Evolutionary conservation across 2,797 vertebrate genomes (phyloP).

Genomic region (Heteromormyrus szaboi): DNA sequence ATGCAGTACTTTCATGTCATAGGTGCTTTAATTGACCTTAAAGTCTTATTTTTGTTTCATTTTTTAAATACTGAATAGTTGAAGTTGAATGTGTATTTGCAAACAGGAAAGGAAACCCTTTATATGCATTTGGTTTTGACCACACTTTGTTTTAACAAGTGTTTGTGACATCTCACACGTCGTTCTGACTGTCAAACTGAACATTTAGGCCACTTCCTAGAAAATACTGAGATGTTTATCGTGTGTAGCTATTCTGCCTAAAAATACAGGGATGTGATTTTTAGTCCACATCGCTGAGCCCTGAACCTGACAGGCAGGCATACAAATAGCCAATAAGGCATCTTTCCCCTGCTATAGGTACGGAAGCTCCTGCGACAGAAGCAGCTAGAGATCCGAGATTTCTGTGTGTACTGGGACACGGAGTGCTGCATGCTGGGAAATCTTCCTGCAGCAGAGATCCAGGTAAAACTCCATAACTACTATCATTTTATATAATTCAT

Average conservation of each 20-base stretch:
- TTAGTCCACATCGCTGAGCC: background rate
- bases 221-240: background rate
- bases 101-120: background rate
- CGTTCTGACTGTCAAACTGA: background rate
- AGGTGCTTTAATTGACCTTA: background rate
- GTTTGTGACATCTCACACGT: background rate
- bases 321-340: background rate
- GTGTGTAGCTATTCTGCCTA: background rate
- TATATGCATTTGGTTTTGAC: background rate
- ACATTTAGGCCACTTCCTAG: background rate
- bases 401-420: constrained; percentile 92
- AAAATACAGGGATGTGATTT: background rate
- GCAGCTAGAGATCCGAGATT: constrained; percentile 82
- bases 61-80: background rate
- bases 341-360: constrained; percentile 55
- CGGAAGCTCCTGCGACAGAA: constrained; percentile 85
- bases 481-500: background rate
- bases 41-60: background rate
- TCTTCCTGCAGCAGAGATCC: constrained; percentile 76
- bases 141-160: background rate
- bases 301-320: background rate
- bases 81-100: background rate
- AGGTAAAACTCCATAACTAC: constrained; percentile 58
- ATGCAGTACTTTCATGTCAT: background rate
- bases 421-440: constrained; percentile 76